Conservation (phyloP, 2,113 vertebrate genomes). For the Conger conger region DNA sequence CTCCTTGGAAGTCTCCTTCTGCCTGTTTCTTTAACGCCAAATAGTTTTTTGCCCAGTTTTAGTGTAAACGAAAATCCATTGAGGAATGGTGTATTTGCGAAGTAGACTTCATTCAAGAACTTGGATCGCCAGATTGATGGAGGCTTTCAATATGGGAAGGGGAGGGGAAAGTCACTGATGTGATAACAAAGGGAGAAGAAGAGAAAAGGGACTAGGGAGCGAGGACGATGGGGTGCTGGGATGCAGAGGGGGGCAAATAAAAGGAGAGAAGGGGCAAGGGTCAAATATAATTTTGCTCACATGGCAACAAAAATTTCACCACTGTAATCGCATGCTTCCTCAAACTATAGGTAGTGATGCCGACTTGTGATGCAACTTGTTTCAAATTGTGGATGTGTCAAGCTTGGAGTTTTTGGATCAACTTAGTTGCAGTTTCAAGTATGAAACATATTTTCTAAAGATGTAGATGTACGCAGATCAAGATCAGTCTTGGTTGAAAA, state of each 20-base stretch:
- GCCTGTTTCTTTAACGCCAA: background rate
- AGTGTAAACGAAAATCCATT: background rate
- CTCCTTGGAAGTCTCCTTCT: background rate
- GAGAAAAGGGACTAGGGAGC: background rate
- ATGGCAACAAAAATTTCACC: background rate
- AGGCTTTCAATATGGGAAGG: conserved; percentile 22
- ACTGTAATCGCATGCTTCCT: background rate
- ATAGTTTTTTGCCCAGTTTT: background rate
- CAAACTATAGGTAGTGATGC: background rate
- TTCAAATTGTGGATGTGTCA: background rate
- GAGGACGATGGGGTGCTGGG: conserved; percentile 8
- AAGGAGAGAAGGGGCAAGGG: conserved; percentile 41
- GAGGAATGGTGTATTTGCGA: background rate
- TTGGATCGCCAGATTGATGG: background rate
- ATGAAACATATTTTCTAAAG: background rate
- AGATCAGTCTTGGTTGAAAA: background rate
- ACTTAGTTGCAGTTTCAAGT: background rate
- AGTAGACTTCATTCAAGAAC: conserved; percentile 1
- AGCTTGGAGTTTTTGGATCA: background rate
- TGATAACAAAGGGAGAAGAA: conserved; percentile 19
- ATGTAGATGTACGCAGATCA: background rate
- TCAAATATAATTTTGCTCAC: background rate
- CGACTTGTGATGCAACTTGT: background rate
- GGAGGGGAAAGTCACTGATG: conserved; percentile 6
- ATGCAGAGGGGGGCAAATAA: conserved; percentile 44